These are phyloP conservation scores for Holacanthus passer DNA, from an alignment of 2,113 vertebrate species.

Conservation along the genomic window DNA sequence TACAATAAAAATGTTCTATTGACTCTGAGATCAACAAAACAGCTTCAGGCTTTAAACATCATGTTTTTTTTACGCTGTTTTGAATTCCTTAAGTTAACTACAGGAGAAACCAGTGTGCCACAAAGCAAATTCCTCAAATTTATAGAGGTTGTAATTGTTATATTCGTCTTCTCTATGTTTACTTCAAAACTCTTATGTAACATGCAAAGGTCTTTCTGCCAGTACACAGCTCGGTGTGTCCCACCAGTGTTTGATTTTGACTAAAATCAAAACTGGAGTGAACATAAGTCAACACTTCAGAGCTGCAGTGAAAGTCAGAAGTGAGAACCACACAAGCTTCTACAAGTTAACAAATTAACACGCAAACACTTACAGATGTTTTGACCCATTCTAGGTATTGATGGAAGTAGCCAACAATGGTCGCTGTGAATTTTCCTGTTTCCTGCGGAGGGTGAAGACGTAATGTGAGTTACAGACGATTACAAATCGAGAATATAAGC, in stretches of 20 bases:
- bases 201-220: slow-evolving; percentile 26
- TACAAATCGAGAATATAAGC: neutral
- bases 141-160: slow-evolving; percentile 65
- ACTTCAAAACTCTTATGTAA: slow-evolving; percentile 35
- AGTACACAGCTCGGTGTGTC: neutral
- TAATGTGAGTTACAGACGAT: neutral
- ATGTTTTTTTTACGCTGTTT: slow-evolving; percentile 14
- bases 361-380: slow-evolving; percentile 87
- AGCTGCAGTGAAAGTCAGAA: neutral
- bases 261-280: neutral
- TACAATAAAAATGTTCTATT: slow-evolving; percentile 7
- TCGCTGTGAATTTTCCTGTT: slow-evolving; percentile 87
- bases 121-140: slow-evolving; percentile 70
- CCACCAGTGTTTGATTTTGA: neutral
- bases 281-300: neutral
- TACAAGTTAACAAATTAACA: slow-evolving; percentile 22
- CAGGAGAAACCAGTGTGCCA: slow-evolving; percentile 53
- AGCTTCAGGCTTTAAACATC: slow-evolving; percentile 24
- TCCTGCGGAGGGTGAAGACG: slow-evolving; percentile 82
- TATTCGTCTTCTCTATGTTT: slow-evolving; percentile 55
- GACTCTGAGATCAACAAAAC: slow-evolving; percentile 8
- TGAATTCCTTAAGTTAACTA: slow-evolving; percentile 42
- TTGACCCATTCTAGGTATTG: slow-evolving; percentile 92
- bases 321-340: neutral
- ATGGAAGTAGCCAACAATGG: slow-evolving; percentile 89